phyloP scores from a whole-genome alignment of 2,888 invertebrate species.

The Thymelicus lineola region DNA sequence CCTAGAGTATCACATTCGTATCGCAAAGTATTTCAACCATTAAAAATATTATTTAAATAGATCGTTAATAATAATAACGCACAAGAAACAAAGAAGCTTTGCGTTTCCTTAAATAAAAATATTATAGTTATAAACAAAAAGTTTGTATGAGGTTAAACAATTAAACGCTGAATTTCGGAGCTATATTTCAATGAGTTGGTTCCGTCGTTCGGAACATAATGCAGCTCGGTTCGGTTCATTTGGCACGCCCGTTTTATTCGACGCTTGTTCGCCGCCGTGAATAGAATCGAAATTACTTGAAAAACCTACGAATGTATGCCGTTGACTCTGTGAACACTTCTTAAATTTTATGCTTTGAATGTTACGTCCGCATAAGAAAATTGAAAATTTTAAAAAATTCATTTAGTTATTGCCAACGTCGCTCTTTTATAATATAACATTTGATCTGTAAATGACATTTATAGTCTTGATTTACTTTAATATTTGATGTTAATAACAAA shows the following conservation, averaged over 20 bases:
- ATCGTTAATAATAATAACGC: too few species aligned
- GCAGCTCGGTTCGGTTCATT: conserved; percentile 68
- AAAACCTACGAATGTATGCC: conserved; percentile 58
- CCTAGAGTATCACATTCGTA: too few species aligned
- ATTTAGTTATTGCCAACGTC: neutral
- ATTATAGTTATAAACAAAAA: too few species aligned
- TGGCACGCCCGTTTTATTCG: conserved; percentile 63
- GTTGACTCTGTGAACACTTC: conserved; percentile 1
- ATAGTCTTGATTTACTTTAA: too few species aligned
- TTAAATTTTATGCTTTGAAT: conserved; percentile 19
- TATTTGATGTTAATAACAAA: too few species aligned
- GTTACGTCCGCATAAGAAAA: neutral
- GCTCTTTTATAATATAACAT: too few species aligned
- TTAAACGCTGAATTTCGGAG: conserved; percentile 8
- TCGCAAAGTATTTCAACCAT: too few species aligned
- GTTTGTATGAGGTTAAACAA: neutral
- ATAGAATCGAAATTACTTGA: conserved; percentile 79
- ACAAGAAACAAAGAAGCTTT: too few species aligned
- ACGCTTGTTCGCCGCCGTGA: conserved; percentile 67
- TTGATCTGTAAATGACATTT: too few species aligned
- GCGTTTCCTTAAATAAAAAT: too few species aligned
- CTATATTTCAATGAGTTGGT: conserved; percentile 22
- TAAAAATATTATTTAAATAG: too few species aligned
- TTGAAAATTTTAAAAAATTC: conserved; percentile 1
- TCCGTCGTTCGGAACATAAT: conserved; percentile 46